Evolutionary conservation across 2,113 vertebrate species (phyloP).

Genomic region (Balaeniceps rex): DNA sequence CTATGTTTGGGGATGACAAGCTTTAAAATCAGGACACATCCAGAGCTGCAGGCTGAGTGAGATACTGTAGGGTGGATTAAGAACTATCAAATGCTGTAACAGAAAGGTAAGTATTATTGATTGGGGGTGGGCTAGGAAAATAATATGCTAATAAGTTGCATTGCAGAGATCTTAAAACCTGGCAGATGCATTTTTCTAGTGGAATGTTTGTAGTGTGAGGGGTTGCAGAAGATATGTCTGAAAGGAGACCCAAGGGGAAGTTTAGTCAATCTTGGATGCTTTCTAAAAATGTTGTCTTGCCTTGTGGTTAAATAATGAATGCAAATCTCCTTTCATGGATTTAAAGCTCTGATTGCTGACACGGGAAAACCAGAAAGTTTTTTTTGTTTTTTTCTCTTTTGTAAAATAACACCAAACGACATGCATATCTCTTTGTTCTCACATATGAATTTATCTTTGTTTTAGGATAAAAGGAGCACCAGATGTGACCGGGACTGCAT

Average conservation of each 20-base stretch:
- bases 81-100: constrained; percentile 35
- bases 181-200: constrained; percentile 35
- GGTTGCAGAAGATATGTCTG: constrained; percentile 28
- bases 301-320: constrained; percentile 66
- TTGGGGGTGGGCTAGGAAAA: constrained; percentile 53
- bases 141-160: constrained; percentile 53
- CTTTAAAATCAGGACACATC: constrained; percentile 53
- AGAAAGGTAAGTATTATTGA: constrained; percentile 69
- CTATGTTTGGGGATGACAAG: constrained; percentile 28
- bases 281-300: constrained; percentile 60
- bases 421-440: constrained; percentile 57
- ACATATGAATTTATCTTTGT: constrained; percentile 53
- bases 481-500: constrained; percentile 27
- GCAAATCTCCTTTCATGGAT: constrained; percentile 66
- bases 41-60: constrained; percentile 37
- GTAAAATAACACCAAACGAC: constrained; percentile 62
- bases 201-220: constrained; percentile 19
- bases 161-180: constrained; percentile 33
- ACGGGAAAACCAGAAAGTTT: constrained; percentile 43
- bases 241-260: constrained; percentile 46
- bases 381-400: neutral
- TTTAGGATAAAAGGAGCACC: constrained; percentile 57
- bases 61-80: constrained; percentile 61
- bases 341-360: constrained; percentile 64
- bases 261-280: constrained; percentile 47